Conservation (phyloP, 53 echinoderm and acorn worm species). For the Echinarachnius parma region DNA sequence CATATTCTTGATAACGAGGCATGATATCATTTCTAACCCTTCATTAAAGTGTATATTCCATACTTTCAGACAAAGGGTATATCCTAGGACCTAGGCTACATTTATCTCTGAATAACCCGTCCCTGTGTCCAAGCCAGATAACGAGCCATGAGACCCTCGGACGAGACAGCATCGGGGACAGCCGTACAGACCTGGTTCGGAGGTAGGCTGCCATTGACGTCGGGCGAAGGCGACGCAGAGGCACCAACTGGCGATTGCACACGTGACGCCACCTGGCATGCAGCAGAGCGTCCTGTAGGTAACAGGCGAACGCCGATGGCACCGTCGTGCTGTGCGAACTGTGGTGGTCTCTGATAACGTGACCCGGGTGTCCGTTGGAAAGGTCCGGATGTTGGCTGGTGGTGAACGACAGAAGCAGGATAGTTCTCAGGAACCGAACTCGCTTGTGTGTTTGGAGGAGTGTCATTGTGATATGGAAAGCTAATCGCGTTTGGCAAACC, state of each 20-base stretch:
- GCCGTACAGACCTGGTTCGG: constrained; percentile 87
- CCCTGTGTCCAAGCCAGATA: constrained; percentile 50
- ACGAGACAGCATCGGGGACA: constrained; percentile 47
- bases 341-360: background rate
- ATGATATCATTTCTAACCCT: too few species aligned
- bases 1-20: too few species aligned
- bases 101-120: too few species aligned
- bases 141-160: constrained; percentile 55
- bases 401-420: background rate
- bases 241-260: background rate
- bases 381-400: constrained; percentile 3
- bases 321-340: background rate
- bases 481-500: too few species aligned
- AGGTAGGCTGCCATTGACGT: constrained; percentile 35
- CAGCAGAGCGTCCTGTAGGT: background rate
- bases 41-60: too few species aligned
- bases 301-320: background rate
- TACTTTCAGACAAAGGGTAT: too few species aligned
- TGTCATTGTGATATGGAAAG: too few species aligned
- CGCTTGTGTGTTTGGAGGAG: too few species aligned
- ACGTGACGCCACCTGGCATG: background rate
- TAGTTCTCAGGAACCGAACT: too few species aligned
- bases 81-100: too few species aligned
- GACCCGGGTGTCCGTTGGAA: too few species aligned
- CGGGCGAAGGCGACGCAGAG: constrained; percentile 12